Base-by-base conservation (phyloP, 37 sponge, comb jelly and placozoan species). In the Bolinopsis microptera region DNA sequence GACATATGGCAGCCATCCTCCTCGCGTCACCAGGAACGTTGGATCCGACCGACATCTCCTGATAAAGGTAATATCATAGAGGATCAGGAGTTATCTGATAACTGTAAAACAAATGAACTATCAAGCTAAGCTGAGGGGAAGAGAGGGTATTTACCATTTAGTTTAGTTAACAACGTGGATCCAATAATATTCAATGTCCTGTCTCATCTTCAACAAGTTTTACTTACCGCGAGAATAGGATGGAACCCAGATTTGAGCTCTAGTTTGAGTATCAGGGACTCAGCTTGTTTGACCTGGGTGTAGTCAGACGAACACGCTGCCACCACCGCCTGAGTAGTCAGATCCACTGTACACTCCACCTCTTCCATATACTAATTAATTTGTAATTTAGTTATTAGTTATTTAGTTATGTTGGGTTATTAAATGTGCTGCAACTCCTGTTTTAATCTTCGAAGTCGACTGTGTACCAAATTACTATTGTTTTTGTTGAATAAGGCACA, bases 1-100 rank as follows among this genome's bases (percentile, higher is more conserved):
- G 90, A 27, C 90, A 86, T 28, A 86, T 86, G 2, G 90, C 90
- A 24, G 90, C 34, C 90, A 86, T 86, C 61, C 90, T 39, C 28
- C 61, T 13, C 1, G 23, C 35, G 61, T 86, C 90, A 9, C 34
- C 41, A 0, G 90, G 90, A 0, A 86, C 41, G 35, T n/a, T 86
- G 1, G 16, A 5, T 0, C 24, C 61, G 39, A 86, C 1, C 18
- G 36, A 86, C 61, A 86, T 21, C 61, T 86, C 90, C 90, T 86
- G 90, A 35, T 32, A 77, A 70, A 70, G 27, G 2, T 70, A 24
- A 3, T 25, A 70, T 70, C 5, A 3, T 61, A 18, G 68, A 18
- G 68, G 9, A 21, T 61, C 68, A 9, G 68, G 68, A 61, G 18
- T 18, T 61, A 18, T 61, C 18, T 61, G 68, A 18, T 61, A n/a